phyloP scores from a whole-genome alignment of 2,888 invertebrate genomes.

The Microdon myrmicae region DNA sequence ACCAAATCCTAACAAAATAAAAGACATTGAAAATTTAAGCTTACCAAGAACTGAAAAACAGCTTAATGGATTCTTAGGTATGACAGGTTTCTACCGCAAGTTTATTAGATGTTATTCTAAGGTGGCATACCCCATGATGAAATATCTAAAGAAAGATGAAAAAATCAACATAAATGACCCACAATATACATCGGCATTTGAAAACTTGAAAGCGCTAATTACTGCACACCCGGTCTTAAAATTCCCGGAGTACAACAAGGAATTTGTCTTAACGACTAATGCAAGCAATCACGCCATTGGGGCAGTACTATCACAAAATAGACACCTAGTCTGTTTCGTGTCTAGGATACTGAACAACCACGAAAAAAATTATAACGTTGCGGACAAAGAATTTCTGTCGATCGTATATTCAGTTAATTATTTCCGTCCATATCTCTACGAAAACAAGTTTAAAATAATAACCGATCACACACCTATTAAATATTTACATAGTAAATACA shows the following conservation, averaged over 20 bases:
- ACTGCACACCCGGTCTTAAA: conserved; percentile 32
- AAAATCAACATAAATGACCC: conserved; percentile 34
- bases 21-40: too few species aligned
- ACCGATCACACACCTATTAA: conserved; percentile 37
- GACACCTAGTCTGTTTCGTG: conserved; percentile 30
- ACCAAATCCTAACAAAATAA: conserved; percentile 13
- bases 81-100: conserved; percentile 33
- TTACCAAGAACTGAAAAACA: conserved; percentile 1
- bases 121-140: conserved; percentile 37
- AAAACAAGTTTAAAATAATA: conserved; percentile 35
- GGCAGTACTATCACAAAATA: conserved; percentile 30
- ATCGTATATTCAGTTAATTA: conserved; percentile 32
- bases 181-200: conserved; percentile 33
- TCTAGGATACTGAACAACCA: conserved; percentile 35
- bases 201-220: conserved; percentile 31
- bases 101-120: conserved; percentile 29
- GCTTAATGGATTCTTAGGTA: conserved; percentile 19
- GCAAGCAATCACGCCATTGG: conserved; percentile 33
- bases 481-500: conserved; percentile 35
- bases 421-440: conserved; percentile 30
- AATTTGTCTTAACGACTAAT: conserved; percentile 30
- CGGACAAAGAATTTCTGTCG: conserved; percentile 37
- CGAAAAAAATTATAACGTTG: conserved; percentile 31
- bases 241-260: conserved; percentile 36
- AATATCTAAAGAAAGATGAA: conserved; percentile 32